A percentile compares a stretch with the other conserved stretches of the same genome.
These are phyloP conservation scores for Actias luna DNA, from an alignment of 2,888 invertebrate genomes.

Conservation along the genomic window DNA sequence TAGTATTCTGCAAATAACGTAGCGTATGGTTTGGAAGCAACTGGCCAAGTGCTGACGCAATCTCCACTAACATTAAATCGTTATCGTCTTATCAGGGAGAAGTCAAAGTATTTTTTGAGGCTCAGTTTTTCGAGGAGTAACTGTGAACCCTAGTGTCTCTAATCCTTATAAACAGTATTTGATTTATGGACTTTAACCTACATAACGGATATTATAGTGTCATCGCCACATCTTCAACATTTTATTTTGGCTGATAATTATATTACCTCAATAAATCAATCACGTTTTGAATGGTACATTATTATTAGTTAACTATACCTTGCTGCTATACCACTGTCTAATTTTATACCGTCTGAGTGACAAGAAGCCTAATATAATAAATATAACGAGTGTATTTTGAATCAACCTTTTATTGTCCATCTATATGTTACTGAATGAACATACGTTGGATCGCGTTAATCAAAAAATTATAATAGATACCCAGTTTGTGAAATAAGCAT, in stretches of 20 bases:
- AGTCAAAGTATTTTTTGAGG: no score
- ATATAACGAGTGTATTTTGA: not conserved
- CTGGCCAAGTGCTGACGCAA: no score
- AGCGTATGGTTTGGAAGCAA: no score
- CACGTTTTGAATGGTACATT: slow-evolving; percentile 8
- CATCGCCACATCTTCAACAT: not conserved
- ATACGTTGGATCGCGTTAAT: not conserved
- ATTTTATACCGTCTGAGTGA: not conserved
- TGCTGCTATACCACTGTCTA: slow-evolving; percentile 4
- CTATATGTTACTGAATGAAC: not conserved
- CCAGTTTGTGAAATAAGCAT: not conserved
- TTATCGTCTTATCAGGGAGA: no score
- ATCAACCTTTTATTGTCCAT: not conserved
- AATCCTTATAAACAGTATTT: not conserved
- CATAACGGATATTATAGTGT: not conserved
- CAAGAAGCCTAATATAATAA: not conserved
- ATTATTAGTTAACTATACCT: slow-evolving; percentile 10
- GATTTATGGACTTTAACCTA: not conserved
- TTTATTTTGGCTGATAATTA: not conserved
- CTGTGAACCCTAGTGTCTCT: no score
- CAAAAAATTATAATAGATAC: slow-evolving; percentile 1
- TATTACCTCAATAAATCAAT: slow-evolving; percentile 15
- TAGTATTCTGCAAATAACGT: no score
- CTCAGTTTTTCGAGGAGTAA: no score
- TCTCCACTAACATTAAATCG: no score